phyloP scores from a whole-genome alignment of 2,797 vertebrate genomes.

The Anisognathus igniventris region DNA sequence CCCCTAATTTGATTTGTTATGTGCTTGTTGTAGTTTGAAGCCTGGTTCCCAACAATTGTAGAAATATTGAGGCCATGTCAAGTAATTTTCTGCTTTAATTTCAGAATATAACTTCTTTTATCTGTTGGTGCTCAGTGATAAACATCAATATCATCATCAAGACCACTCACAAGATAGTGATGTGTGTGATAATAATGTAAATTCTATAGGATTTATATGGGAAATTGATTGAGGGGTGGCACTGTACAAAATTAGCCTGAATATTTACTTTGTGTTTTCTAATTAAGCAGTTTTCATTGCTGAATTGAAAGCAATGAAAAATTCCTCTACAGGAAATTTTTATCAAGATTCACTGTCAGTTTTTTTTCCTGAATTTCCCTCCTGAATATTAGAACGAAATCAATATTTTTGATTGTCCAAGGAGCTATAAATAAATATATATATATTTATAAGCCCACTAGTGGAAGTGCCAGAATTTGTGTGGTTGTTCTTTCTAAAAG shows the following conservation, averaged over 20 bases:
- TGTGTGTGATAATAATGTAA: neutral
- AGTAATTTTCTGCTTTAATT: conserved; percentile 11
- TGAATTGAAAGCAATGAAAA: neutral
- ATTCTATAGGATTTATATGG: neutral
- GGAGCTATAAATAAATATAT: too few relatives aligned
- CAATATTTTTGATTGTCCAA: neutral
- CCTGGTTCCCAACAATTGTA: neutral
- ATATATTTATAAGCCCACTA: too few relatives aligned
- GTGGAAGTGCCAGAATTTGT: neutral
- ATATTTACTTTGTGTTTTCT: neutral
- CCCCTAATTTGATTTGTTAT: neutral
- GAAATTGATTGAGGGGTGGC: neutral
- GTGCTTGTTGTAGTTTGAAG: neutral
- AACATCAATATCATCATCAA: neutral
- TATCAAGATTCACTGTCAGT: neutral
- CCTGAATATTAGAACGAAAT: neutral
- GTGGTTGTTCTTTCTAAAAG: neutral
- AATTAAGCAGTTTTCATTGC: neutral
- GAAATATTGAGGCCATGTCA: neutral
- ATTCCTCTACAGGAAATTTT: neutral
- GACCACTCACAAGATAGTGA: neutral
- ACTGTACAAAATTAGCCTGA: neutral
- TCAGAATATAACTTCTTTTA: neutral
- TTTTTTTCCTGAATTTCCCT: neutral
- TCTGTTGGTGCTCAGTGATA: neutral